These are phyloP conservation scores for Fissipunctia ypsillon DNA, from an alignment of 2,888 invertebrate species.

Conservation along the genomic window DNA sequence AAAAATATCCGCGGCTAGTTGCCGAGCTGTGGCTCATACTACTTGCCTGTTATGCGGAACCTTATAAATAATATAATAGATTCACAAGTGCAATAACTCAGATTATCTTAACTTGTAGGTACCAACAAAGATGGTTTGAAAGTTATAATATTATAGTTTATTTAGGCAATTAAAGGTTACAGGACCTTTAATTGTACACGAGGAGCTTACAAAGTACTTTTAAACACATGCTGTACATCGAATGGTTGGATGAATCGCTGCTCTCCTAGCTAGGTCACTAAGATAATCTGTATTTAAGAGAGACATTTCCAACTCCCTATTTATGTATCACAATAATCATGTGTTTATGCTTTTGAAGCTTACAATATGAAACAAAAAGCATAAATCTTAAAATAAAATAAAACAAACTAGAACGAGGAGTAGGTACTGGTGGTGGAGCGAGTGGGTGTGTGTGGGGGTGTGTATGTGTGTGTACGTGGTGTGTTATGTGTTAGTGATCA, in stretches of 20 bases:
- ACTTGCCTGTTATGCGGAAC: background rate
- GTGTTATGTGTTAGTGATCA: too few relatives aligned
- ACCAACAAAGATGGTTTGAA: background rate
- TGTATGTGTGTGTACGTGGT: too few relatives aligned
- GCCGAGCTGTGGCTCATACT: too few relatives aligned
- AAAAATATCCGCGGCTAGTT: background rate
- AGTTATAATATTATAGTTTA: background rate
- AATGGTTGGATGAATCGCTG: background rate
- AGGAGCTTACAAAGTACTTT: too few relatives aligned
- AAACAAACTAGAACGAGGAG: too few relatives aligned
- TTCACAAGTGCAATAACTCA: background rate
- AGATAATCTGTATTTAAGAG: background rate
- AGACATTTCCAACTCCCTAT: background rate
- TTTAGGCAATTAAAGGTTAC: too few relatives aligned
- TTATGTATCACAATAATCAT: background rate
- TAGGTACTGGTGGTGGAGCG: too few relatives aligned
- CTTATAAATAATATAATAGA: background rate
- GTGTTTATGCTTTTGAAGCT: background rate
- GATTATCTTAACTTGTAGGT: background rate
- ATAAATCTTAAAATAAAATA: background rate
- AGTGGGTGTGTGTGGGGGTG: background rate
- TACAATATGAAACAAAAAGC: background rate
- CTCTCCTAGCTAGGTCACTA: background rate
- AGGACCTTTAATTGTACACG: too few relatives aligned
- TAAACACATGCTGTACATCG: too few relatives aligned